A percentile compares a stretch with the other conserved stretches of the same genome.
These are phyloP conservation scores for Myotis davidii DNA, from an alignment of 2,113 vertebrate genomes.

Conservation along the genomic window DNA sequence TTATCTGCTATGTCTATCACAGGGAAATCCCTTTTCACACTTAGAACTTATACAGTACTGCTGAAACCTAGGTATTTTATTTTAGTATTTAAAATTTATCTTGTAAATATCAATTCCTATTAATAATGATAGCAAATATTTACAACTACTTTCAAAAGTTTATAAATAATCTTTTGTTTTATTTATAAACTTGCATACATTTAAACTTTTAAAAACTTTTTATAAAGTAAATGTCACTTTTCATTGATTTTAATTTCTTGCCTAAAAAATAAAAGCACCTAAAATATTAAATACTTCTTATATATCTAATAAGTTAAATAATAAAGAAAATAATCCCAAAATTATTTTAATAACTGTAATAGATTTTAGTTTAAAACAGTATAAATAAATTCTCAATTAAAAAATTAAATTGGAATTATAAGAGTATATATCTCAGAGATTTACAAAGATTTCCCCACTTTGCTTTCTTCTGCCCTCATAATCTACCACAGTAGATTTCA, in stretches of 20 bases:
- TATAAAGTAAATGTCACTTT: neutral
- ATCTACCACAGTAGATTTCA: no score
- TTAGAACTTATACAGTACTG: neutral
- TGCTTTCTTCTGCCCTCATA: no score
- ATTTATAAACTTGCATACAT: neutral
- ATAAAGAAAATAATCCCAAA: neutral
- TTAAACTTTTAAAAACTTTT: neutral
- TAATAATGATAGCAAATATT: neutral
- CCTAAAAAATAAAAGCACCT: neutral
- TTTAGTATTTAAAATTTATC: neutral
- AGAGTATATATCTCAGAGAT: neutral
- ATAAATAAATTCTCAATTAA: neutral
- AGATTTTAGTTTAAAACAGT: neutral
- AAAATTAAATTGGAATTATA: neutral
- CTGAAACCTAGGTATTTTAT: neutral
- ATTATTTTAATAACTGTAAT: neutral
- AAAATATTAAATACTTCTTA: neutral
- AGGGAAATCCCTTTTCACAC: neutral
- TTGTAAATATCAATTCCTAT: neutral
- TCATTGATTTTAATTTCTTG: neutral
- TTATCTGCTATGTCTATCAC: neutral
- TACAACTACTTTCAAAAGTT: neutral
- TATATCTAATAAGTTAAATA: neutral
- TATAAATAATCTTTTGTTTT: neutral
- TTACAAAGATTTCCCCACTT: no score